These are phyloP conservation scores for Lepidochrysops patricia DNA, from an alignment of 2,888 invertebrate species.

Conservation along the genomic window DNA sequence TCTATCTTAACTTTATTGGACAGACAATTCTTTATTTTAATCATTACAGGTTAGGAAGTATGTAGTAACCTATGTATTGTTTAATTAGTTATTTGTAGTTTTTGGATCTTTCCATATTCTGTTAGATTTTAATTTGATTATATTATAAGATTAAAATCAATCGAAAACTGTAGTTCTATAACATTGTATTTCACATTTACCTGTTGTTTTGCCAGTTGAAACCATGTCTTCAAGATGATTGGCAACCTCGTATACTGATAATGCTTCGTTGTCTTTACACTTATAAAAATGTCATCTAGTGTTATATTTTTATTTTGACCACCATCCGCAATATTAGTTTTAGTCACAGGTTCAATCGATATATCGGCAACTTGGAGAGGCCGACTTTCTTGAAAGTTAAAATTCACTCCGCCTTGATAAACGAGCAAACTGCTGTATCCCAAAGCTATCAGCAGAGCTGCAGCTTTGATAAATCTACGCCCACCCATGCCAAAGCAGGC, in stretches of 20 bases:
- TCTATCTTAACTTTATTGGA: too few relatives aligned
- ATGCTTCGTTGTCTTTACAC: constrained; percentile 94
- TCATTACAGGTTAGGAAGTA: too few relatives aligned
- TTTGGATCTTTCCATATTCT: too few relatives aligned
- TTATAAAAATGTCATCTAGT: constrained; percentile 92
- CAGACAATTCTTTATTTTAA: too few relatives aligned
- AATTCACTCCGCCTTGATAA: constrained; percentile 73
- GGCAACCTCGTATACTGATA: constrained; percentile 90
- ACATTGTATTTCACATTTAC: constrained; percentile 66
- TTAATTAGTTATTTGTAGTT: too few relatives aligned
- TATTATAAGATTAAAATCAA: background rate
- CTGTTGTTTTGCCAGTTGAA: constrained; percentile 92
- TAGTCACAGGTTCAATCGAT: constrained; percentile 69
- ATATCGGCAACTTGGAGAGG: constrained; percentile 61
- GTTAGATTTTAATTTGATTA: too few relatives aligned
- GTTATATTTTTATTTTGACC: constrained; percentile 74
- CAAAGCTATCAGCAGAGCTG: constrained; percentile 67
- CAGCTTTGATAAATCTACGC: constrained; percentile 64
- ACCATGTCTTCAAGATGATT: constrained; percentile 95
- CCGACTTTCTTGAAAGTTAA: constrained; percentile 67
- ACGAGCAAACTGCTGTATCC: constrained; percentile 77
- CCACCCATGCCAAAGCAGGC: constrained; percentile 58
- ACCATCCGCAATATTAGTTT: constrained; percentile 51
- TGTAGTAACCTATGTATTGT: too few relatives aligned
- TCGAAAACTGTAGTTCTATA: background rate